phyloP scores from a whole-genome alignment of 1,140 invertebrate species.

The Zophobas atratus region DNA sequence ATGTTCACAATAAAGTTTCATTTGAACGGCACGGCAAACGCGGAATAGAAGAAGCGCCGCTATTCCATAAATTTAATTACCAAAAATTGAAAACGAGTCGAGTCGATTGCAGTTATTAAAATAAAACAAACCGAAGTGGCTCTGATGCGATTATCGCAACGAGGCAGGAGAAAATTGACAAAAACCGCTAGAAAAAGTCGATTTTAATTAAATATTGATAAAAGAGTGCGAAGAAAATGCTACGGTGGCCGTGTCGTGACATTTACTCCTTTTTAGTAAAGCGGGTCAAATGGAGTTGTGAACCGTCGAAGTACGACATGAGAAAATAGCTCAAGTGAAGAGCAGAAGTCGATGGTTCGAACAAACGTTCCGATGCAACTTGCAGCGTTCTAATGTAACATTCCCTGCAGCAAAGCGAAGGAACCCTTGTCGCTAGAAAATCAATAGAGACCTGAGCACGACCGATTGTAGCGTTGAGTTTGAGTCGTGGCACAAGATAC shows the following conservation, averaged over 20 bases:
- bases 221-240: background rate
- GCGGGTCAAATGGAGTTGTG: background rate
- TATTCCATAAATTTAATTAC: background rate
- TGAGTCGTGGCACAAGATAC: conserved; percentile 31
- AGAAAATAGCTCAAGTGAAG: background rate
- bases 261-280: conserved; percentile 13
- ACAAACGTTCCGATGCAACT: conserved; percentile 36
- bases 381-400: conserved; percentile 45
- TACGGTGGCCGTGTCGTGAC: background rate
- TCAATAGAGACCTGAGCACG: conserved; percentile 53
- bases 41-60: background rate
- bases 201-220: conserved; percentile 19
- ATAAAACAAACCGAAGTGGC: conserved; percentile 9
- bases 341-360: background rate
- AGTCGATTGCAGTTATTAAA: conserved; percentile 9
- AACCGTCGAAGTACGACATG: background rate
- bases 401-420: conserved; percentile 45
- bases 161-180: conserved; percentile 17
- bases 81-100: background rate
- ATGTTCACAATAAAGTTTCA: conserved; percentile 19
- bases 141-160: conserved; percentile 10
- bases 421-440: conserved; percentile 53
- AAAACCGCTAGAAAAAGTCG: conserved; percentile 26
- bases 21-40: background rate
- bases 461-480: conserved; percentile 39